These are phyloP conservation scores for Bugulina stolonifera DNA, from an alignment of 2,888 invertebrate genomes.

Conservation along the genomic window DNA sequence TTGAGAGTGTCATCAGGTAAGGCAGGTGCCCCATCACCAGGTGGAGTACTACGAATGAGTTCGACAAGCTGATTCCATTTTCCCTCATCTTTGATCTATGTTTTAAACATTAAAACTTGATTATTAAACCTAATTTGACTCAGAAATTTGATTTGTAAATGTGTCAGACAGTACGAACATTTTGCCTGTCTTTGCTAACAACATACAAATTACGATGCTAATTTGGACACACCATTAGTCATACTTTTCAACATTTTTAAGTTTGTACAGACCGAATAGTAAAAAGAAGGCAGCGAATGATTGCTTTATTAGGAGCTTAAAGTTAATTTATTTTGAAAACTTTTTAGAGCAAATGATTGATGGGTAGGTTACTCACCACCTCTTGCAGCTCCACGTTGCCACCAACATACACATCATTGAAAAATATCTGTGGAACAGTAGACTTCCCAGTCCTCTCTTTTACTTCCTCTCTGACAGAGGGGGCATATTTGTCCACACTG, in stretches of 20 bases:
- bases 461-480: constrained; percentile 41
- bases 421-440: constrained; percentile 53
- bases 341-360: no score
- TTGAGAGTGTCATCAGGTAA: not conserved
- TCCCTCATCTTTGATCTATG: not conserved
- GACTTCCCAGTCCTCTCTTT: constrained; percentile 40
- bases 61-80: constrained; percentile 2
- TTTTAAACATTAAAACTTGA: not conserved
- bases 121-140: no score
- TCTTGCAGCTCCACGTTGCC: constrained; percentile 49
- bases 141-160: no score
- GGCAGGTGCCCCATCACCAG: not conserved
- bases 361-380: constrained; percentile 44
- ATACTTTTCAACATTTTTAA: no score
- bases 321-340: no score
- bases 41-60: not conserved
- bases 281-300: no score
- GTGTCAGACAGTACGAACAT: no score
- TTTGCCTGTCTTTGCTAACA: no score
- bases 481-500: constrained; percentile 46
- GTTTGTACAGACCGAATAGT: no score
- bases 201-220: no score
- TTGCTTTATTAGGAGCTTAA: no score
- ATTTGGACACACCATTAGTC: no score
- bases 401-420: constrained; percentile 50